Evolutionary conservation across 2,113 vertebrate genomes (phyloP).

Genomic region (Cheirogaleus medius): DNA sequence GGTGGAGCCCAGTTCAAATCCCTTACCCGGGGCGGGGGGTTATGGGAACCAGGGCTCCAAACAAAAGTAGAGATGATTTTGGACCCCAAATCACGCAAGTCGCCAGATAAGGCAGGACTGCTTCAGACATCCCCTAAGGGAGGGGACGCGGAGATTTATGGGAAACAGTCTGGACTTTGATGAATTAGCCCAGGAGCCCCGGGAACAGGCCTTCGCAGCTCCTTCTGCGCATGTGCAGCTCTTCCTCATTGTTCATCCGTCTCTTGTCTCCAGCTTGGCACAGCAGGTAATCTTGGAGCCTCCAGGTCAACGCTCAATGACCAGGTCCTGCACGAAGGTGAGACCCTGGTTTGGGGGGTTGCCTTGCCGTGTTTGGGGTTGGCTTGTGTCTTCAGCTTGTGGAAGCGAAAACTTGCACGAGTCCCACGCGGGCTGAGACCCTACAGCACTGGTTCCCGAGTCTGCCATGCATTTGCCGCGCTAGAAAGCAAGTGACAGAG

Average conservation of each 20-base stretch:
- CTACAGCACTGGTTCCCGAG: not conserved
- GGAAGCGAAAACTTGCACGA: not conserved
- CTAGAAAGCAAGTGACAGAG: not conserved
- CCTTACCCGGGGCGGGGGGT: not conserved
- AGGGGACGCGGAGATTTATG: not conserved
- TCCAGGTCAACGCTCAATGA: not conserved
- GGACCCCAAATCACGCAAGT: not conserved
- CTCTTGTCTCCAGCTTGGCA: not conserved
- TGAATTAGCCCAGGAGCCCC: not conserved
- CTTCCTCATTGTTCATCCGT: not conserved
- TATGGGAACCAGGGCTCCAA: not conserved
- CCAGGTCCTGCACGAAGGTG: not conserved
- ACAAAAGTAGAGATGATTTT: not conserved
- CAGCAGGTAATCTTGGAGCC: not conserved
- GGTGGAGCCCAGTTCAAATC: not conserved
- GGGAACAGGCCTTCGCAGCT: not conserved
- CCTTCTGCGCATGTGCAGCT: constrained; percentile 57
- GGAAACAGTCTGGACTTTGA: not conserved
- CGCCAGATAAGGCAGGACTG: not conserved
- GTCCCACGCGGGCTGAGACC: not conserved
- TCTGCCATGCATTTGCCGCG: not conserved
- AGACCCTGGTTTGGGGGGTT: not conserved
- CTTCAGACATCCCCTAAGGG: not conserved
- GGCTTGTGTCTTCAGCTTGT: not conserved
- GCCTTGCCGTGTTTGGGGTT: not conserved